Evolutionary conservation across 2,113 vertebrate genomes (phyloP).

Genomic region (Petrocephalus zakoni): DNA sequence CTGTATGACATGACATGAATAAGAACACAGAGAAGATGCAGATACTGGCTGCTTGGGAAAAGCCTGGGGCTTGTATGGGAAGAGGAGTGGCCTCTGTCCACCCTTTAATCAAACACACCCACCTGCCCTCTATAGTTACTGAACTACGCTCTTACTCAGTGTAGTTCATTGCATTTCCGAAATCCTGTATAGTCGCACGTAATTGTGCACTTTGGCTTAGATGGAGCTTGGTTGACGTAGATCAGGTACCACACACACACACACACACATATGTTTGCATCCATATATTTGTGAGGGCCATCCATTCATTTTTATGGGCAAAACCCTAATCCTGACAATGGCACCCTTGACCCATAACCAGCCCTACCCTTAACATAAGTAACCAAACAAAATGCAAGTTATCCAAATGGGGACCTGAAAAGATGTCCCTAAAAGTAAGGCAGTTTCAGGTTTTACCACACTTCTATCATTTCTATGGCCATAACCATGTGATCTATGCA

Average conservation of each 20-base stretch:
- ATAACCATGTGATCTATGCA: neutral
- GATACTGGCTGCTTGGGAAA: neutral
- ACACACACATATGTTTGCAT: neutral
- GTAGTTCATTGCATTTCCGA: neutral
- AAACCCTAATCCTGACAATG: neutral
- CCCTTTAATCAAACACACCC: neutral
- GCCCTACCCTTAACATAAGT: neutral
- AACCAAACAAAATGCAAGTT: neutral
- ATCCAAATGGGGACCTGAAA: too few species aligned
- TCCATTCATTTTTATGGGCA: neutral
- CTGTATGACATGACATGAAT: too few species aligned
- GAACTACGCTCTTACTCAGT: neutral
- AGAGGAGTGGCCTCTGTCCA: neutral
- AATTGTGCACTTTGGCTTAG: too few species aligned
- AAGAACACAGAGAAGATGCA: too few species aligned
- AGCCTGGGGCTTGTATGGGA: neutral
- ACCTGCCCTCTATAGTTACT: neutral
- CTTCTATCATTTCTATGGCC: too few species aligned
- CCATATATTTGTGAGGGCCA: neutral
- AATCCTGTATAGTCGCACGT: neutral
- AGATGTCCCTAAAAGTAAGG: too few species aligned
- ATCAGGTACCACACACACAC: too few species aligned
- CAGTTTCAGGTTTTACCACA: too few species aligned
- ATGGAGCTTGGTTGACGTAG: too few species aligned
- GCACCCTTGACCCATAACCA: neutral